These are phyloP conservation scores for Nesidiocoris tenuis DNA, from an alignment of 2,888 invertebrate genomes.

Conservation along the genomic window DNA sequence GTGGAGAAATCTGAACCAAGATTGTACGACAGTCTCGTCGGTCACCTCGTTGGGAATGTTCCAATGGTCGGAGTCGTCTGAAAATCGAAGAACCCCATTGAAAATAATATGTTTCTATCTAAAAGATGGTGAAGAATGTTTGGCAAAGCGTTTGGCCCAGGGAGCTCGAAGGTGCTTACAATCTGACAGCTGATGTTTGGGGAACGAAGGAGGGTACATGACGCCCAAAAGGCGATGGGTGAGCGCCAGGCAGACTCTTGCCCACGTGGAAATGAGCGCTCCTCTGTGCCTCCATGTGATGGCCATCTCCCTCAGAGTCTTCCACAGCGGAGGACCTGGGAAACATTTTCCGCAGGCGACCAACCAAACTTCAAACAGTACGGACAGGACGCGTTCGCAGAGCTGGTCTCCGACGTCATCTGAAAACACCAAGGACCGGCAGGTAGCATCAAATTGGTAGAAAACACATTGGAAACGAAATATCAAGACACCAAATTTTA, in stretches of 20 bases:
- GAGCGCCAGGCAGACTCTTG: constrained; percentile 84
- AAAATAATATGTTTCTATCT: too few species aligned
- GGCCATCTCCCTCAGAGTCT: constrained; percentile 89
- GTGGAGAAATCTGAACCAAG: constrained; percentile 93
- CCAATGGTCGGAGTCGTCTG: constrained; percentile 80
- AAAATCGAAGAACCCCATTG: constrained; percentile 51
- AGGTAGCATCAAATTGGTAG: too few species aligned
- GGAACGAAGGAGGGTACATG: constrained; percentile 85
- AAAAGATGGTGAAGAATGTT: too few species aligned
- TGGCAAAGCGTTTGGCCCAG: too few species aligned
- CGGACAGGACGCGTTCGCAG: constrained; percentile 89
- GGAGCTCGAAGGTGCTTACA: too few species aligned
- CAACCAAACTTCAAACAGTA: constrained; percentile 83
- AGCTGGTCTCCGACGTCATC: constrained; percentile 95
- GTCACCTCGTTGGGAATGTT: constrained; percentile 78
- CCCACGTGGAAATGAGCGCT: constrained; percentile 92
- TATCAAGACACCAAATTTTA: too few species aligned
- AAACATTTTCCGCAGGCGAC: constrained; percentile 78
- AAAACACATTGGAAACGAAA: too few species aligned
- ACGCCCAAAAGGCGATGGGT: constrained; percentile 80
- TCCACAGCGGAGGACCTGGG: constrained; percentile 94
- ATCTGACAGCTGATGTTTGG: constrained; percentile 75
- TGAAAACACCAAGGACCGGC: too few species aligned
- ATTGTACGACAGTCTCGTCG: constrained; percentile 87
- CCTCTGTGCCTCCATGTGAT: constrained; percentile 92